Conservation (phyloP, 2,113 vertebrate species). For the Sorex araneus region DNA sequence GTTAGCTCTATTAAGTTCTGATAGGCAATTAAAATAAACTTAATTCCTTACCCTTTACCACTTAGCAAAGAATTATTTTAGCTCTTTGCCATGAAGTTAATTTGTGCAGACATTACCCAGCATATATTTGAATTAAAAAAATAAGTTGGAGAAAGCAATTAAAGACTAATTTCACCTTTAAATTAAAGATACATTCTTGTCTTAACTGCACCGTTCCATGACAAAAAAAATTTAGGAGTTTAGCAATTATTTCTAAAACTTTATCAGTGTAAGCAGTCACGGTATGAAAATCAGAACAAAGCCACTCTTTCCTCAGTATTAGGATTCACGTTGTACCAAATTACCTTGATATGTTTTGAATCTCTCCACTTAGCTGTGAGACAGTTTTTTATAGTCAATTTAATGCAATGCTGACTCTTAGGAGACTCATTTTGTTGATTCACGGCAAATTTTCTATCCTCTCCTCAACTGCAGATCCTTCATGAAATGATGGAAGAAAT, state of each 20-base stretch:
- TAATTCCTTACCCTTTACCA: constrained; percentile 13
- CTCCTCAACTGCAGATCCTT: constrained; percentile 91
- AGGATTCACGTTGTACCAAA: background rate
- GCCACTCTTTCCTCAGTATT: background rate
- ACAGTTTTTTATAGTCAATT: background rate
- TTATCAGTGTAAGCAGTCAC: background rate
- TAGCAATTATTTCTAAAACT: constrained; percentile 29
- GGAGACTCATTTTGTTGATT: background rate
- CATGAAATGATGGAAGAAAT: constrained; percentile 99
- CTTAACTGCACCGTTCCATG: background rate
- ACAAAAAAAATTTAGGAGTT: constrained; percentile 5
- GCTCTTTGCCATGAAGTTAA: constrained; percentile 78
- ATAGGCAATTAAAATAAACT: constrained; percentile 72
- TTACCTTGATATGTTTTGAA: background rate
- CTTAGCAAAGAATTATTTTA: constrained; percentile 72
- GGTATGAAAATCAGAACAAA: constrained; percentile 11
- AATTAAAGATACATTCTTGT: constrained; percentile 48
- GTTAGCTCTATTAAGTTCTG: constrained; percentile 63
- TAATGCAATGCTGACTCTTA: background rate
- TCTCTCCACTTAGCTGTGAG: background rate
- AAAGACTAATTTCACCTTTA: constrained; percentile 60
- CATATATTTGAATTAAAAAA: constrained; percentile 70
- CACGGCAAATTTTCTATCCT: background rate
- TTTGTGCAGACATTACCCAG: constrained; percentile 76
- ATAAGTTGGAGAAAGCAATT: constrained; percentile 68